Base-by-base conservation (phyloP, 2,797 vertebrate species). In the Myioborus miniatus region DNA sequence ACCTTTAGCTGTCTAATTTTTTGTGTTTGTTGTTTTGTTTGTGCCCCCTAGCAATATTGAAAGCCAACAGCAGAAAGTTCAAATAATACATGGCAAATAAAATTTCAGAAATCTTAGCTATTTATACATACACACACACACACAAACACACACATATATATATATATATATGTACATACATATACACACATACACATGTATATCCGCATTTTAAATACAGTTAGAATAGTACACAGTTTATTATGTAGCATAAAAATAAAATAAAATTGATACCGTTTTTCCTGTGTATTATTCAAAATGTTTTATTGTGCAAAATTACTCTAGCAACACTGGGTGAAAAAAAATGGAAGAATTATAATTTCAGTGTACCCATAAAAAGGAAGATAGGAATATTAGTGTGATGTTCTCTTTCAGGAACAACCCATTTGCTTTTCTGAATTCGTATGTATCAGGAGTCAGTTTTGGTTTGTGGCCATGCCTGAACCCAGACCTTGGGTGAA, bases 31-130 rank as follows among this genome's bases (percentile, higher is more conserved):
- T 32, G 32, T 21, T 63, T 63, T 37, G 14, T n/a, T 55, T 47
- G 11, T 34, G 4, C 7, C 7, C 20, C 8, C 20, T 34, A 41
- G 5, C 0, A 0, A 34, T 37, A 56, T 23, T 43, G 24, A 69
- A 81, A 72, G 17, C 5, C 15, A 36, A 16, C 5, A 52, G 0
- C 3, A 60, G 19, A 17, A 71, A 93, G 29, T 60, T 86, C 29
- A 29, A 69, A 23, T 17, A 76, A 26, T 12, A 30, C 30, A 36
- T 15, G 6, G 9, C 15, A 85, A 68, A 70, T 11, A 3, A 68
- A 32, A 67, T 62, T 26, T 63, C 4, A 50, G 68, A 50, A 71
- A 43, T 64, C 12, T 41, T 4, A 1, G 10, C 20, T 14, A 43
- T 53, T 24, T 60, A 10, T 37, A 19, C 10, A 30, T 6, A 43